Percentiles rank a stretch among this genome's conserved stretches.
phyloP scores from a whole-genome alignment of 2,888 invertebrate genomes.

The Acrobeloides nanus region DNA sequence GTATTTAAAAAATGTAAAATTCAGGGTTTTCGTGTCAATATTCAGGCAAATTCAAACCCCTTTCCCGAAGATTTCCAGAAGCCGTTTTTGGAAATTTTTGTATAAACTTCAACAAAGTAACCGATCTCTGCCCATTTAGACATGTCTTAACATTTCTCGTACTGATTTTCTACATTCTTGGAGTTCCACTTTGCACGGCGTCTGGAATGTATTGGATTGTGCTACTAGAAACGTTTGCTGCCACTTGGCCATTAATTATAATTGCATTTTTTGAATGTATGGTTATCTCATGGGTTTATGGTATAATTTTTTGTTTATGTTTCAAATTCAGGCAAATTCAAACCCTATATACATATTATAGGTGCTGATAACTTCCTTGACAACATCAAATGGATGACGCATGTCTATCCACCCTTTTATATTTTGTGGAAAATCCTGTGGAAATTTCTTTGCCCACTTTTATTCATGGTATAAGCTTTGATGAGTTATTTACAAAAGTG shows the following conservation, averaged over 20 bases:
- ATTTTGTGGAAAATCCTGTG: slow-evolving; percentile 69
- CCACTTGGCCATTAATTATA: slow-evolving; percentile 59
- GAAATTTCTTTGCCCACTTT: slow-evolving; percentile 66
- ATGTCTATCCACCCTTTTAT: slow-evolving; percentile 61
- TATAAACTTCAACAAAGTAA: background rate
- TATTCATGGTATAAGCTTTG: slow-evolving; percentile 65
- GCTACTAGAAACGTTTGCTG: slow-evolving; percentile 59
- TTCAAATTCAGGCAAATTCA: no score
- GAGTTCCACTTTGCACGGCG: slow-evolving; percentile 48
- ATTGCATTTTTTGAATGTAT: slow-evolving; percentile 62
- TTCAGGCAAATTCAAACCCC: no score
- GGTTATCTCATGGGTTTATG: slow-evolving; percentile 59
- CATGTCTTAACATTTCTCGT: slow-evolving; percentile 43
- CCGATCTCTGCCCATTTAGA: no score
- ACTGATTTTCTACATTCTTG: slow-evolving; percentile 41
- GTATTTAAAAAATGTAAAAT: no score
- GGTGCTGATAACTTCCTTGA: slow-evolving; percentile 58
- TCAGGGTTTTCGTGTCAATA: no score
- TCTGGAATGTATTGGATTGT: slow-evolving; percentile 59
- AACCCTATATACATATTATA: no score
- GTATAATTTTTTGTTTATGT: slow-evolving; percentile 40
- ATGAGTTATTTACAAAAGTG: background rate
- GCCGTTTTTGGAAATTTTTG: slow-evolving; percentile 23
- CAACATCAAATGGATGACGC: slow-evolving; percentile 61
- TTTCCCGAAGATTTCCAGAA: no score